Conservation (phyloP, 2,888 invertebrate genomes). For the Limnephilus auricula region DNA sequence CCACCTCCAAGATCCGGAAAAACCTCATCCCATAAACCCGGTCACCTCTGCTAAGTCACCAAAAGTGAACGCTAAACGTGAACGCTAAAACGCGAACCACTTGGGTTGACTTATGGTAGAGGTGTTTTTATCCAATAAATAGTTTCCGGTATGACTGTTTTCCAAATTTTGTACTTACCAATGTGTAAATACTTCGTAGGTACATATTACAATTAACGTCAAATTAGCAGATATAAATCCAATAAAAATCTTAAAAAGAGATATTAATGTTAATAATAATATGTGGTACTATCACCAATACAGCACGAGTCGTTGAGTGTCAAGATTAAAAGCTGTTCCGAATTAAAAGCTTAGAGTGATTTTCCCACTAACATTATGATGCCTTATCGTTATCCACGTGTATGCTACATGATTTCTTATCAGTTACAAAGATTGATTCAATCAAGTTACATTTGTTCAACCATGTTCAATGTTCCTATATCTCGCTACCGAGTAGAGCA, state of each 20-base stretch:
- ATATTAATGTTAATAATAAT: not conserved
- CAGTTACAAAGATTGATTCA: not conserved
- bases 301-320: not conserved
- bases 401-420: not conserved
- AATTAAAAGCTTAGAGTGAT: not conserved
- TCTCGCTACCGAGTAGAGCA: not conserved
- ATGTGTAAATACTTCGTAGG: too few species aligned
- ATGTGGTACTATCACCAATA: not conserved
- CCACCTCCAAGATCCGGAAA: too few species aligned
- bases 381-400: not conserved
- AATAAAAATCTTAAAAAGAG: not conserved
- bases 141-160: too few species aligned
- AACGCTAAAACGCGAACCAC: too few species aligned
- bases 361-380: not conserved
- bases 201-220: not conserved
- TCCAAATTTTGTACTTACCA: too few species aligned
- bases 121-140: too few species aligned
- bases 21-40: too few species aligned
- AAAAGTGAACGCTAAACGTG: too few species aligned
- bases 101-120: too few species aligned
- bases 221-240: not conserved
- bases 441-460: not conserved
- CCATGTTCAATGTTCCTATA: not conserved
- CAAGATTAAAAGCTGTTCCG: not conserved
- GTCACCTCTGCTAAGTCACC: too few species aligned